Evolutionary conservation across 2,113 vertebrate species (phyloP), one percentile per base, ranked within the genome.

Genomic region (Notiomystis cincta): DNA sequence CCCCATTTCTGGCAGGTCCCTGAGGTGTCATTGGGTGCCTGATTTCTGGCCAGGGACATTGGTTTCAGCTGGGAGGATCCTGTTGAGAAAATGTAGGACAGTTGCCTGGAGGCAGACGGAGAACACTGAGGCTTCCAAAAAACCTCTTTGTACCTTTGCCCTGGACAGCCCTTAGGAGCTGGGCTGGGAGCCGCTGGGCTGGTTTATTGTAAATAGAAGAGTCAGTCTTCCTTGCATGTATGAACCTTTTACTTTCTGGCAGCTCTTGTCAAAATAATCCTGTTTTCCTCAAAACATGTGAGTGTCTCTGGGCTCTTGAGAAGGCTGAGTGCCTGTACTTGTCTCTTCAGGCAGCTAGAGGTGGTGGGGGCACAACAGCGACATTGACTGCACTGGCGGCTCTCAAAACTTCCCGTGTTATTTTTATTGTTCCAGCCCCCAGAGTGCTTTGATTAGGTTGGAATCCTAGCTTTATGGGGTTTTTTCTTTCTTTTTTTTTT

Each of bases 251-350:
- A 56, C 72, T 77, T 97, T 82, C 56, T 96, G 94, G 82, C 86
- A 96, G 57, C 57, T 87, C 82, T 65, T 92, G 57, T 92, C 82
- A 92, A 96, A 96, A 96, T 84, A 94, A 95, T 84, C 53, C 65
- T 50, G 51, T 93, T 92, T 93, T 93, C 72, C 61, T 93, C 72
- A 93, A 89, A 92, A 90, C 44, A 60, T 65, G 28, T 88, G 82
- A 81, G 35, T 4, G 10, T 94, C 94, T 93, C 72, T 87, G 90
- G 80, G 80, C 86, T 92, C 77, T 83, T 1, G 6, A 88, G 71
- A 76, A 81, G 57, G 65, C 76, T 67, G 71, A 84, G 69, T 58
- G 90, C 90, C 71, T 88, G 79, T 1, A 6, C 82, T 88, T 78
- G 88, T 78, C 90, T 96, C 67, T 89, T 90, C 44, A 88, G 83